Evolutionary conservation across 2,113 vertebrate species (phyloP), one percentile per base, ranked within the genome.

Genomic region (Scophthalmus maximus): DNA sequence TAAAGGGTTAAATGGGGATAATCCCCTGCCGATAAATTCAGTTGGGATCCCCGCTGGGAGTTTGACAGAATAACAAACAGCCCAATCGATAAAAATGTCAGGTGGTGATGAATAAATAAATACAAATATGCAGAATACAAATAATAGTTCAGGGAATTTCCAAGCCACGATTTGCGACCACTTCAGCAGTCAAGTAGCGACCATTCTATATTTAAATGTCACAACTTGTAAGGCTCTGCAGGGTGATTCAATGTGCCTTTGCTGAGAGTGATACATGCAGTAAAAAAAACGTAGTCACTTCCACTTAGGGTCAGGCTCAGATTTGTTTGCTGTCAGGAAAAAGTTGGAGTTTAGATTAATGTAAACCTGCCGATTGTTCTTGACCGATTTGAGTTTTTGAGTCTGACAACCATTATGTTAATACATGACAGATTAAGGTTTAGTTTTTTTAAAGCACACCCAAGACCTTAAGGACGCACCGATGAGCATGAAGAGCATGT

Each of bases 161-260:
- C 36, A 44, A 63, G 46, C 53, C 63, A 38, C 25, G 6, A 80
- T 82, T 80, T 75, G 78, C 78, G 36, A 15, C 65, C 44, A 30
- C 64, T 73, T 84, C 62, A 60, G n/a, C n/a, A 47, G 47, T 42
- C 47, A 18, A 73, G 44, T 26, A 68, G 58, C 56, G 79, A 30
- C 51, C 44, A 64, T 61, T 82, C 58, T 66, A 57, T 77, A 84
- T 85, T 87, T 81, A 87, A 88, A 84, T 85, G 81, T 74, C 89
- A 88, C 79, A 78, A 77, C 85, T 83, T 77, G 72, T 89, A 68
- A 90, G 78, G 50, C 64, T 88, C 87, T 82, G 57, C 60, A 17
- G 82, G 74, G 74, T 90, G 86, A 90, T 61, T 90, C 85, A 89
- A 63, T 81, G 80, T 88, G 83, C 76, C 87, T 89, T 90, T 85